Evolutionary conservation across 2,797 vertebrate genomes (phyloP), one percentile per base, ranked within the genome.

Genomic region (Yasuhikotakia modesta): DNA sequence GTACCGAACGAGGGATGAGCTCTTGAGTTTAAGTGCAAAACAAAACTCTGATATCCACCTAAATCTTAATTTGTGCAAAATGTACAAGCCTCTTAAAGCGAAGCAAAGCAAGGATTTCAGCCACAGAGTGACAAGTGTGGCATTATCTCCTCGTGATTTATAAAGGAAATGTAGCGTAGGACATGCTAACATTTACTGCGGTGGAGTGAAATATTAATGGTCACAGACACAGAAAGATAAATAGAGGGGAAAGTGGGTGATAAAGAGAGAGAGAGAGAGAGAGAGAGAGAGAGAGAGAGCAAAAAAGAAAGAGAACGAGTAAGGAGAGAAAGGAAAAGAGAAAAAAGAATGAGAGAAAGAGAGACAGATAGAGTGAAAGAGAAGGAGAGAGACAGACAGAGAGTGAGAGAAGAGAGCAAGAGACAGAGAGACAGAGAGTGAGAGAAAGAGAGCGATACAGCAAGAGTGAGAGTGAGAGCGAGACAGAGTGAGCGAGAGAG

Each of bases 371-470:
- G 10, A 24, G 13, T 11, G 13, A 17, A 32, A 32, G 46, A 43
- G 27, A n/a, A n/a, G n/a, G n/a, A n/a, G n/a, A n/a, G n/a, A n/a
- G n/a, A n/a, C n/a, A n/a, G n/a, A n/a, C n/a, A n/a, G n/a, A n/a
- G n/a, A n/a, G n/a, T n/a, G n/a, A n/a, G n/a, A n/a, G n/a, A n/a
- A n/a, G n/a, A n/a, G n/a, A n/a, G n/a, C n/a, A n/a, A n/a, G n/a
- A n/a, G n/a, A n/a, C n/a, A n/a, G n/a, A 17, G 5, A 14, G 1
- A n/a, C 17, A 65, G 2, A 21, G 0, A 45, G 3, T 22, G 39
- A 52, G 7, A 58, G 8, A 32, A 52, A 66, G n/a, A 8, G 4
- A n/a, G 84, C 97, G 90, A 0, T 95, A 95, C 95, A n/a, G n/a
- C n/a, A n/a, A n/a, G n/a, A n/a, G n/a, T n/a, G n/a, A n/a, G n/a